phyloP scores from a whole-genome alignment of 2,113 vertebrate genomes.

The Monopterus albus region DNA sequence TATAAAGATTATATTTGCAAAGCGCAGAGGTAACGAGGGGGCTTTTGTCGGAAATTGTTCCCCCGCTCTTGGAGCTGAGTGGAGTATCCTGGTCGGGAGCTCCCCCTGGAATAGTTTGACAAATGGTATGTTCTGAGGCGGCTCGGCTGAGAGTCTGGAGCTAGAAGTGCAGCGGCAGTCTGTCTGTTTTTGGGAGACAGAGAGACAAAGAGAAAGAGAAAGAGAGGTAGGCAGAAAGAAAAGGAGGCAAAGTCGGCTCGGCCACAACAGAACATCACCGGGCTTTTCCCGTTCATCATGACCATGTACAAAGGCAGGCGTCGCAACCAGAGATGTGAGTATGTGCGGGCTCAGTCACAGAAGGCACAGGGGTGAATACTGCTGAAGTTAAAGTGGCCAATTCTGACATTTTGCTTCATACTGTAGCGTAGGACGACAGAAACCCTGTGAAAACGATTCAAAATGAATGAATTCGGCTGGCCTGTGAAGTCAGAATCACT shows the following conservation, averaged over 20 bases:
- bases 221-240: too few species aligned
- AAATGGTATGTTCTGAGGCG: slow-evolving; percentile 71
- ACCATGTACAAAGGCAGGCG: slow-evolving; percentile 94
- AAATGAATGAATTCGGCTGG: background rate
- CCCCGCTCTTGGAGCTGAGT: background rate
- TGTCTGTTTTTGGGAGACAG: slow-evolving; percentile 24
- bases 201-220: slow-evolving; percentile 1
- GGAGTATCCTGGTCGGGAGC: background rate
- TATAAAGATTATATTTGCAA: too few species aligned
- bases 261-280: background rate
- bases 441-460: background rate
- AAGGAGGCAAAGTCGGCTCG: background rate
- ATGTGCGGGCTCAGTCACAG: slow-evolving; percentile 26
- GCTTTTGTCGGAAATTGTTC: background rate
- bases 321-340: slow-evolving; percentile 96
- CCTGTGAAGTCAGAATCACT: background rate
- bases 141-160: slow-evolving; percentile 34
- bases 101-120: slow-evolving; percentile 56
- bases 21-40: background rate
- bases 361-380: background rate
- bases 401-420: background rate
- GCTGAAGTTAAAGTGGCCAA: background rate
- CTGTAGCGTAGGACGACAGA: background rate
- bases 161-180: slow-evolving; percentile 27
- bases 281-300: slow-evolving; percentile 71